Percentiles rank a stretch among this genome's conserved stretches.
These are phyloP conservation scores for Drosophila birchii DNA, from an alignment of 2,888 invertebrate genomes.

Conservation along the genomic window DNA sequence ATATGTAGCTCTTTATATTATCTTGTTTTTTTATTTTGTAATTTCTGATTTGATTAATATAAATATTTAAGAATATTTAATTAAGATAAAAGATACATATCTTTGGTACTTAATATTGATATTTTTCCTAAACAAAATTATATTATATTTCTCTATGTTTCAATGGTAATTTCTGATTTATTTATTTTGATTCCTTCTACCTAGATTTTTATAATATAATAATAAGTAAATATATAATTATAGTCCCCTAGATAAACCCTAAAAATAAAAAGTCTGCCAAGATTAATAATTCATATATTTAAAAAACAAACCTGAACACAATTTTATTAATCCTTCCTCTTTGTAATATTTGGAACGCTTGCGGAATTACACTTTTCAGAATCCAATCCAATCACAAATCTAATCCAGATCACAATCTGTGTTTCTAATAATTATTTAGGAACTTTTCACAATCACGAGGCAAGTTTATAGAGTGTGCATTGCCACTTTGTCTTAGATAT, in stretches of 20 bases:
- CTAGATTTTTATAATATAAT: not conserved
- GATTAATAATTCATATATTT: not conserved
- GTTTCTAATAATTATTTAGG: conserved; percentile 17
- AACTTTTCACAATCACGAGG: conserved; percentile 36
- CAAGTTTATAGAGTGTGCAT: conserved; percentile 4
- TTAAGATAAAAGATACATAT: not conserved
- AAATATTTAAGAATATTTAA: not conserved
- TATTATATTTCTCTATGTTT: not conserved
- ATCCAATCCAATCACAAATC: conserved; percentile 3
- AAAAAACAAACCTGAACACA: conserved; percentile 6
- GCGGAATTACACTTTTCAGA: not conserved
- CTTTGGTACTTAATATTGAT: not conserved
- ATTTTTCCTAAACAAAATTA: not conserved
- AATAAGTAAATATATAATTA: not conserved
- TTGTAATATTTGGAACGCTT: not conserved
- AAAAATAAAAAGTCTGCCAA: conserved; percentile 27
- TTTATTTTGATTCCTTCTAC: too few relatives aligned
- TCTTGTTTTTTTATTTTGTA: too few relatives aligned
- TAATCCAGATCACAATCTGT: conserved; percentile 13
- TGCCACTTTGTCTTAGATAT: conserved; percentile 4
- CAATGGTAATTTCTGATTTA: not conserved
- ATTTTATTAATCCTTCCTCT: not conserved
- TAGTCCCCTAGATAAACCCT: not conserved
- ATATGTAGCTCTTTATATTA: too few relatives aligned
- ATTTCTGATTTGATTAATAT: too few relatives aligned